Conservation (phyloP, 2,797 vertebrate genomes). For the Sitta carolinensis region DNA sequence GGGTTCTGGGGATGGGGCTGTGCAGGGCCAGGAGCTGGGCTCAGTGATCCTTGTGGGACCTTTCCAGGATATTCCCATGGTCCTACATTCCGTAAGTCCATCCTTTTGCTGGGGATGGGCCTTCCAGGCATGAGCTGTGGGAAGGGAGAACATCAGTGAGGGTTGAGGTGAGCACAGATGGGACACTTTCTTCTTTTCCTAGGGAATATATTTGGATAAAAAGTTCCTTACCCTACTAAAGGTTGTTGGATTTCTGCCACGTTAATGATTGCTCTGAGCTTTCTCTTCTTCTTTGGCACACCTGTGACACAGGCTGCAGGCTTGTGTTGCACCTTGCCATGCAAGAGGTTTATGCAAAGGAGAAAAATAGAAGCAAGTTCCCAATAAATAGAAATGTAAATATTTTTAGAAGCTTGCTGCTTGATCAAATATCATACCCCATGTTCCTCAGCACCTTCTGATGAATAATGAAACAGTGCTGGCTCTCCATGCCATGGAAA, state of each 20-base stretch:
- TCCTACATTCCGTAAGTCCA: not conserved
- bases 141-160: not conserved
- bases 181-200: not conserved
- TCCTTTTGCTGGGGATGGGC: not conserved
- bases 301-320: not conserved
- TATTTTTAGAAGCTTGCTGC: conserved; percentile 41
- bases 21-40: not conserved
- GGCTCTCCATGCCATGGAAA: not conserved
- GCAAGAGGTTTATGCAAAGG: not conserved
- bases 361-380: not conserved
- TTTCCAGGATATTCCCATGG: not conserved
- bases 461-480: conserved; percentile 16
- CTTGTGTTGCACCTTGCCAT: not conserved
- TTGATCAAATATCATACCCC: not conserved
- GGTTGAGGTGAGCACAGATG: not conserved
- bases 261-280: not conserved
- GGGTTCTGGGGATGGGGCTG: not conserved
- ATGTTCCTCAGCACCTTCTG: not conserved
- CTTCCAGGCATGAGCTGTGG: not conserved
- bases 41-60: not conserved
- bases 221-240: not conserved
- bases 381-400: not conserved
- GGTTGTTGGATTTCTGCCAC: not conserved
- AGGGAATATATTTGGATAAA: not conserved
- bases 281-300: not conserved